Percentiles rank a stretch among this genome's conserved stretches.
Evolutionary conservation across 2,113 vertebrate genomes (phyloP).

Genomic region (Hepsetus odoe): DNA sequence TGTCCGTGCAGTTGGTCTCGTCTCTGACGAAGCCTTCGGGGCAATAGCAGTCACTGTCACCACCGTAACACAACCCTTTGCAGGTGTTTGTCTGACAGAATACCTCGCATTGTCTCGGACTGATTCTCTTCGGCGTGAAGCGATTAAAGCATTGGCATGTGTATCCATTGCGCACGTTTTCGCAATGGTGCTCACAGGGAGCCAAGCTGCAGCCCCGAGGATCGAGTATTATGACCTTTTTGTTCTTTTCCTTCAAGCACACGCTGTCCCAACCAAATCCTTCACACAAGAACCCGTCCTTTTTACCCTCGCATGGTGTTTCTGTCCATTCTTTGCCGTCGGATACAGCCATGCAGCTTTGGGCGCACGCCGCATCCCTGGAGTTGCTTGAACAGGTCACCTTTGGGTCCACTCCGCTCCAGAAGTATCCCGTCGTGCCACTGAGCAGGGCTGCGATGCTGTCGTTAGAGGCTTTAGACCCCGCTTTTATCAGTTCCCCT

Average conservation of each 20-base stretch:
- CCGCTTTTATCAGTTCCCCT: slow-evolving; percentile 60
- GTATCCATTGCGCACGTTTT: slow-evolving; percentile 46
- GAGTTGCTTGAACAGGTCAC: slow-evolving; percentile 53
- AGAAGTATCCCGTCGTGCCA: slow-evolving; percentile 59
- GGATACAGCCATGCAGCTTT: slow-evolving; percentile 66
- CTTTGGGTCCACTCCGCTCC: slow-evolving; percentile 61
- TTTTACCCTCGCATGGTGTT: slow-evolving; percentile 57
- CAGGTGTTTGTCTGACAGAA: not conserved
- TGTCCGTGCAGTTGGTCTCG: slow-evolving; percentile 15
- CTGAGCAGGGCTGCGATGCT: slow-evolving; percentile 40
- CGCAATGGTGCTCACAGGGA: slow-evolving; percentile 65
- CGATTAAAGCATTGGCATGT: slow-evolving; percentile 61
- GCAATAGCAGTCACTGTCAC: not conserved
- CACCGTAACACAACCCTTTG: not conserved
- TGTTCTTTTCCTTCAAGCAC: slow-evolving; percentile 29
- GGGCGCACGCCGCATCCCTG: slow-evolving; percentile 49
- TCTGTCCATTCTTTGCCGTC: slow-evolving; percentile 54
- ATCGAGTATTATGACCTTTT: slow-evolving; percentile 15
- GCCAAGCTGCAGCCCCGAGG: slow-evolving; percentile 3
- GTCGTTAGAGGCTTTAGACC: slow-evolving; percentile 26
- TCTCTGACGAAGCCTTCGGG: slow-evolving; percentile 42
- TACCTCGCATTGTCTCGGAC: slow-evolving; percentile 40
- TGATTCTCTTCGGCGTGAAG: slow-evolving; percentile 42
- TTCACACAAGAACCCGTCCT: slow-evolving; percentile 70
- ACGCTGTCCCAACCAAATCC: slow-evolving; percentile 39